Evolutionary conservation across 2,113 vertebrate species (phyloP).

Genomic region (Vidua macroura): DNA sequence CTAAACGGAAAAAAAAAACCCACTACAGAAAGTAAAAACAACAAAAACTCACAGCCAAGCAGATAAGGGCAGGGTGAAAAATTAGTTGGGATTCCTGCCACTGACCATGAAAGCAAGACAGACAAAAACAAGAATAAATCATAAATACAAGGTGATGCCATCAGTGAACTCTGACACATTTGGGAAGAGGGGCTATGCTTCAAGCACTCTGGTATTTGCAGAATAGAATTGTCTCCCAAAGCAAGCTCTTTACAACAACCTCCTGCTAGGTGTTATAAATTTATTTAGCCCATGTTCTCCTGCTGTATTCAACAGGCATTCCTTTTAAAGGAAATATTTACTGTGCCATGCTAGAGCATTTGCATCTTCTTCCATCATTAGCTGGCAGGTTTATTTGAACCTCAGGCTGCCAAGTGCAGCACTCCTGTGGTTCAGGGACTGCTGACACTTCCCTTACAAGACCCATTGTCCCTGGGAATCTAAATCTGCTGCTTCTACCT

Average conservation of each 20-base stretch:
- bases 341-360: neutral
- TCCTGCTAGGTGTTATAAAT: neutral
- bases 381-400: neutral
- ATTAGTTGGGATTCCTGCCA: neutral
- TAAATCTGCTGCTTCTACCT: neutral
- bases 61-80: neutral
- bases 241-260: neutral
- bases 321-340: neutral
- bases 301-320: neutral
- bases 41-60: neutral
- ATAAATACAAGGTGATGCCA: neutral
- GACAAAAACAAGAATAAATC: neutral
- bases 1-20: neutral
- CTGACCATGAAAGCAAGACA: neutral
- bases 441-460: neutral
- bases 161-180: neutral
- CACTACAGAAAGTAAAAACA: neutral
- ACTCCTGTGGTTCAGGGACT: neutral
- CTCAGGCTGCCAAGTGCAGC: neutral
- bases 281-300: neutral
- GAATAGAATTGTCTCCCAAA: neutral
- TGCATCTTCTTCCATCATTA: neutral
- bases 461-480: neutral
- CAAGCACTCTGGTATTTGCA: neutral
- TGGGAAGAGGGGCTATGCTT: neutral